Percentiles rank a stretch among this genome's conserved stretches.
phyloP scores from a whole-genome alignment of 37 sponge, comb jelly and placozoan genomes.

The Bolinopsis microptera region DNA sequence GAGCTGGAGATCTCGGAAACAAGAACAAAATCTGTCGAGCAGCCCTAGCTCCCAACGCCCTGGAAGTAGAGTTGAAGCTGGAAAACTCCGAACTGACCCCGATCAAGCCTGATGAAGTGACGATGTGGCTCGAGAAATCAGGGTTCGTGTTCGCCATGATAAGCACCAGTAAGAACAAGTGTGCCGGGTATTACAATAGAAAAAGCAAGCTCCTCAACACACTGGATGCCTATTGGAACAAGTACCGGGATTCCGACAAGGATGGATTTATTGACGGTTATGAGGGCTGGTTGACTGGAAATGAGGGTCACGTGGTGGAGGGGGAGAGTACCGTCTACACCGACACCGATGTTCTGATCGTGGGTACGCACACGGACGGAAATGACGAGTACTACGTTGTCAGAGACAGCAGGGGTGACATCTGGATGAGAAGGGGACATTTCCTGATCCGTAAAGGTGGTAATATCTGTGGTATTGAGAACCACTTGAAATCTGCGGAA shows the following conservation, averaged over 20 bases:
- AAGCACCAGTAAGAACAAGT: neutral
- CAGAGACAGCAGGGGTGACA: slow-evolving; percentile 19
- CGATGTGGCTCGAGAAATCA: neutral
- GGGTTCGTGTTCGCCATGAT: neutral
- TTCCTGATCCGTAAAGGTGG: neutral
- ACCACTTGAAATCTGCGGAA: neutral
- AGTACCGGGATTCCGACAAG: neutral
- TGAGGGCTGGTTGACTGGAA: slow-evolving; percentile 6
- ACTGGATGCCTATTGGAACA: neutral
- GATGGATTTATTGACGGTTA: slow-evolving; percentile 24
- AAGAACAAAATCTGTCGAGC: slow-evolving; percentile 14
- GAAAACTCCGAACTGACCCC: neutral
- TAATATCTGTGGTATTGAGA: neutral
- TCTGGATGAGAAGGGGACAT: slow-evolving; percentile 32
- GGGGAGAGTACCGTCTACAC: neutral
- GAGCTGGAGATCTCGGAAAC: neutral
- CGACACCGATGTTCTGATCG: slow-evolving; percentile 9
- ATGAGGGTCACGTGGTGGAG: slow-evolving; percentile 21
- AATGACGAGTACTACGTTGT: slow-evolving; percentile 18
- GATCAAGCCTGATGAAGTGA: neutral
- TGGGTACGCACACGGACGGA: neutral
- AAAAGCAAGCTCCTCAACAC: neutral
- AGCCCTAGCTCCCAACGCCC: slow-evolving; percentile 26
- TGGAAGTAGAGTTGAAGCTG: neutral
- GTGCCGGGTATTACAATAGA: neutral